A percentile compares a stretch with the other conserved stretches of the same genome.
These are phyloP conservation scores for Isotomurus palustris DNA, from an alignment of 2,888 invertebrate species.

Conservation along the genomic window DNA sequence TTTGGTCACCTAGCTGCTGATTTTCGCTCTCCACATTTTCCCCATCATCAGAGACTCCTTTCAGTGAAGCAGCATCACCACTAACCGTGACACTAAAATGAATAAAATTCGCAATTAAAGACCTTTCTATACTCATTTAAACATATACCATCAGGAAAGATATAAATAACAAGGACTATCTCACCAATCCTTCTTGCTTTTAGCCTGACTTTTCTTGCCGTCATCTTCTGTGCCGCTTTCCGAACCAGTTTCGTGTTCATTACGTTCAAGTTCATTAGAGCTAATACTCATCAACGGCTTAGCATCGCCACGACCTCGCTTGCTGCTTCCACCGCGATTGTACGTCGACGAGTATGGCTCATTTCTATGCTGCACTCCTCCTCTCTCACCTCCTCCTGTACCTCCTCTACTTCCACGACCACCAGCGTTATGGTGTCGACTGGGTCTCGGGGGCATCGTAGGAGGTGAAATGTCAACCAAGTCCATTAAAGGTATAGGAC, in stretches of 20 bases:
- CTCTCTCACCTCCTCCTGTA: conserved; percentile 15
- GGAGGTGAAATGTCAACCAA: conserved; percentile 40
- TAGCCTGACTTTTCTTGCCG: conserved; percentile 24
- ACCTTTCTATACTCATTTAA: no score
- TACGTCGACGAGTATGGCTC: conserved; percentile 10
- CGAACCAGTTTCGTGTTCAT: conserved; percentile 32
- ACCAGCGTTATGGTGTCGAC: conserved; percentile 25
- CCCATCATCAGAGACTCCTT: conserved; percentile 17
- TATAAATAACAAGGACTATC: no score
- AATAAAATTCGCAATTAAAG: no score
- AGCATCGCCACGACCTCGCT: conserved; percentile 26
- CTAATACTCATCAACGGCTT: conserved; percentile 39
- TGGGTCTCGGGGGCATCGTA: conserved; percentile 16
- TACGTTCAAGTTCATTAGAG: conserved; percentile 33
- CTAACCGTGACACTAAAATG: no score
- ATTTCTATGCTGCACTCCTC: conserved; percentile 22
- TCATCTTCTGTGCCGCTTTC: conserved; percentile 39
- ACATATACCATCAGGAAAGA: no score
- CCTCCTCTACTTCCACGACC: conserved; percentile 18
- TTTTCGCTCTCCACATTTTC: conserved; percentile 19
- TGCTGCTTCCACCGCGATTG: conserved; percentile 14
- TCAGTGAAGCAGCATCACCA: no score
- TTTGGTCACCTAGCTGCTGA: conserved; percentile 8
- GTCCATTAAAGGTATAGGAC: conserved; percentile 40
- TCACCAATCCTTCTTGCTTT: conserved; percentile 26